These are phyloP conservation scores for Leguminivora glycinivorella DNA, from an alignment of 1,140 invertebrate genomes.

Conservation along the genomic window DNA sequence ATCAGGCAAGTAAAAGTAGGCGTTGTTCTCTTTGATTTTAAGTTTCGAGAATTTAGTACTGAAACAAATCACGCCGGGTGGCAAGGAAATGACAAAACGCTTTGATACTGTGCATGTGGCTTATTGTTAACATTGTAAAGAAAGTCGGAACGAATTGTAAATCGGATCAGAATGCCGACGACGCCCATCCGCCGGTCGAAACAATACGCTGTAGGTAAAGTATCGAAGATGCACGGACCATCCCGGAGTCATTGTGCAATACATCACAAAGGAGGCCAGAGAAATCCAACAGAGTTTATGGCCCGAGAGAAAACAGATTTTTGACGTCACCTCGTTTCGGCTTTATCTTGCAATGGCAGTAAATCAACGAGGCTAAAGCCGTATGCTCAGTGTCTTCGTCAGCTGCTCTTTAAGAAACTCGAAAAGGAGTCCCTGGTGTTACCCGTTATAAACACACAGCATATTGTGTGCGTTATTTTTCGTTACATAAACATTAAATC, in stretches of 20 bases:
- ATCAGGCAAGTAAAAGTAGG: slow-evolving; percentile 4
- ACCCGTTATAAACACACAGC: not conserved
- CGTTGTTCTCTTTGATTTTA: not conserved
- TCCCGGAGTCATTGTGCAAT: slow-evolving; percentile 61
- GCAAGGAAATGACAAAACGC: slow-evolving; percentile 42
- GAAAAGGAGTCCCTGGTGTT: slow-evolving; percentile 10
- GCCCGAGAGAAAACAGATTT: slow-evolving; percentile 48
- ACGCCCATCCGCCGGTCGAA: slow-evolving; percentile 66
- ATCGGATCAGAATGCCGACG: slow-evolving; percentile 63
- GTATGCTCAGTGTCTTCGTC: not conserved
- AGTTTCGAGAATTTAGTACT: not conserved
- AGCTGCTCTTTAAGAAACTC: not conserved
- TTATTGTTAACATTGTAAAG: slow-evolving; percentile 62
- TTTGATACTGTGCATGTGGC: slow-evolving; percentile 40
- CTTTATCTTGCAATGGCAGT: slow-evolving; percentile 37
- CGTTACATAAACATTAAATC: no score
- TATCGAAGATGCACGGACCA: slow-evolving; percentile 44
- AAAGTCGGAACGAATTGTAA: slow-evolving; percentile 75
- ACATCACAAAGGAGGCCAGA: slow-evolving; percentile 64
- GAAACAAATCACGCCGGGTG: slow-evolving; percentile 51
- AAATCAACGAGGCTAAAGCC: slow-evolving; percentile 59
- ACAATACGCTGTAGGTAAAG: slow-evolving; percentile 57
- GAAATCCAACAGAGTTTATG: slow-evolving; percentile 55
- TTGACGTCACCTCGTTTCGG: slow-evolving; percentile 3
- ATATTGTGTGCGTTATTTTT: not conserved